Evolutionary conservation across 2,888 invertebrate species (phyloP).

Genomic region (Dolichopus griseipennis): DNA sequence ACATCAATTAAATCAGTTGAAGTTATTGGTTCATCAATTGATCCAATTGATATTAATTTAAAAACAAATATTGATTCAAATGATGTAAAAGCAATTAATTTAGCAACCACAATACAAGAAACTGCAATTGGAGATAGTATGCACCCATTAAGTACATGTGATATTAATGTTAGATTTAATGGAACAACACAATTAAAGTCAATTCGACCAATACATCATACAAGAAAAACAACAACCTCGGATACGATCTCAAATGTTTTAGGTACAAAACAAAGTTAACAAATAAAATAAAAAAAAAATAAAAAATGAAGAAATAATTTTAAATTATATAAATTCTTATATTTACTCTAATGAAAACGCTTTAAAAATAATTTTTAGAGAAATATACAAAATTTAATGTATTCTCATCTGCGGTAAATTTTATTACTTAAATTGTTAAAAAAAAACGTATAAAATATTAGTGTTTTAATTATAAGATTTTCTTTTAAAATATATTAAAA

Average conservation of each 20-base stretch:
- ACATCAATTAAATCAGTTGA: not conserved
- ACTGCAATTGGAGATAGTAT: conserved; percentile 33
- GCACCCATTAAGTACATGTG: conserved; percentile 70
- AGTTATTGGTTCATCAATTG: not conserved
- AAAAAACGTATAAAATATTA: not conserved
- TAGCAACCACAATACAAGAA: not conserved
- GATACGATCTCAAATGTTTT: not conserved
- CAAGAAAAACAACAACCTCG: not conserved
- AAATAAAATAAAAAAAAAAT: not conserved
- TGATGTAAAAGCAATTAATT: not conserved
- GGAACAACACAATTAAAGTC: conserved; percentile 73
- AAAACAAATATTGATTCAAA: not conserved
- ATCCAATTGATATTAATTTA: conserved; percentile 1
- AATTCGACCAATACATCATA: conserved; percentile 48
- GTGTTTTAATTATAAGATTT: too few species aligned
- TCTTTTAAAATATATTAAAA: too few species aligned
- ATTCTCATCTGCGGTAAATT: not conserved
- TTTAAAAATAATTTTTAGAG: not conserved
- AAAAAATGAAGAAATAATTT: not conserved
- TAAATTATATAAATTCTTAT: not conserved
- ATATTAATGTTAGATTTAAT: conserved; percentile 71
- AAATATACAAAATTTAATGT: not conserved
- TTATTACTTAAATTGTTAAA: not conserved
- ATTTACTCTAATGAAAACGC: not conserved
- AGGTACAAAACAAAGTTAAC: conserved; percentile 6